Percentiles rank a stretch among this genome's conserved stretches.
These are phyloP conservation scores for Stomorhina lunata DNA, from an alignment of 2,888 invertebrate genomes.

Conservation along the genomic window DNA sequence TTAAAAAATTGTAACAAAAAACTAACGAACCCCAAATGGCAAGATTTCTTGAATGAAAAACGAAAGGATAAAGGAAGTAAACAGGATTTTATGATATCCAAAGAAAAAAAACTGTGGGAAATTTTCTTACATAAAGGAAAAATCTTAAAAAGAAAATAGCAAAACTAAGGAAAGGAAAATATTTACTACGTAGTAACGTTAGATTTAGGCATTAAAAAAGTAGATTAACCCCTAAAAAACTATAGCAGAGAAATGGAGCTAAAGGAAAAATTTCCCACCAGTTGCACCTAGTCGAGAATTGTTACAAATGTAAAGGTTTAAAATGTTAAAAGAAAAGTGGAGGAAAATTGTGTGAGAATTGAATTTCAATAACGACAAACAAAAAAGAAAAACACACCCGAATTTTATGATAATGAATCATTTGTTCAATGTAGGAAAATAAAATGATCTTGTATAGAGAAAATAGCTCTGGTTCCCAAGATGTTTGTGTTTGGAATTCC, in stretches of 20 bases:
- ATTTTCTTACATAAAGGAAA: not conserved
- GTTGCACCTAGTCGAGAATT: constrained; percentile 45
- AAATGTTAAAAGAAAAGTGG: not conserved
- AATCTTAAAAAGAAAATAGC: not conserved
- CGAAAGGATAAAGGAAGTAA: not conserved
- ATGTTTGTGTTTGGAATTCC: constrained; percentile 24
- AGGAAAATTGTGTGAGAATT: constrained; percentile 36
- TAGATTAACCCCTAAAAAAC: constrained; percentile 37
- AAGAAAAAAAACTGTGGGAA: constrained; percentile 16
- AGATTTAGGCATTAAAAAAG: not conserved
- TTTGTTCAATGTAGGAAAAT: not conserved
- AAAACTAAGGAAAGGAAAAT: not conserved
- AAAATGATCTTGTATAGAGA: constrained; percentile 16
- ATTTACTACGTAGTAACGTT: not conserved
- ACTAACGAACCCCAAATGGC: not conserved
- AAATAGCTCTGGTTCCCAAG: constrained; percentile 50
- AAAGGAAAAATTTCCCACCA: constrained; percentile 48
- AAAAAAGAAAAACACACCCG: constrained; percentile 15
- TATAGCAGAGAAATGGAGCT: constrained; percentile 23
- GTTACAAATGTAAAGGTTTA: not conserved
- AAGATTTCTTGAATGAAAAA: not conserved
- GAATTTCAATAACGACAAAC: constrained; percentile 14
- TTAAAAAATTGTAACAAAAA: not conserved
- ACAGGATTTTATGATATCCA: constrained; percentile 19
- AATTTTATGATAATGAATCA: not conserved